These are phyloP conservation scores for Eupithecia dodoneata DNA, from an alignment of 2,888 invertebrate genomes.

Conservation along the genomic window DNA sequence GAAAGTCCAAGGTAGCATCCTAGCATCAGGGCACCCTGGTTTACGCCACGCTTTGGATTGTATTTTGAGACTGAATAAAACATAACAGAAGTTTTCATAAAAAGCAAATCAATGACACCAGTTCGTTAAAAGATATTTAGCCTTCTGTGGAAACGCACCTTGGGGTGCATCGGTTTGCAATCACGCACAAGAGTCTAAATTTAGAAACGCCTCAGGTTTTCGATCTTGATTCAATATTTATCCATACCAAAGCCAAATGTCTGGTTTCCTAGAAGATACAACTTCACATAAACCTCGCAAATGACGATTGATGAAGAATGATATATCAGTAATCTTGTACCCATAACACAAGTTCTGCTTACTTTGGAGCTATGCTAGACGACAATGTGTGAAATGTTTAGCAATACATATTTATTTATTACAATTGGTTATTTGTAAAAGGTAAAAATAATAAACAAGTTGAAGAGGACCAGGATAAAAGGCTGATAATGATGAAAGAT, in stretches of 20 bases:
- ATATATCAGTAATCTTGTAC: background rate
- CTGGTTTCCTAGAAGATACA: background rate
- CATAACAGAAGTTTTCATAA: background rate
- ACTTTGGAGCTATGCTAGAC: background rate
- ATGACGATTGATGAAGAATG: background rate
- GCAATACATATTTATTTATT: background rate
- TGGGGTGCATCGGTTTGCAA: slow-evolving; percentile 44
- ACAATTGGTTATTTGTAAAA: background rate
- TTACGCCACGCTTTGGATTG: background rate
- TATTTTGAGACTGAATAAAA: background rate
- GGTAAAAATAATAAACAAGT: background rate
- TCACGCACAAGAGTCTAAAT: slow-evolving; percentile 57
- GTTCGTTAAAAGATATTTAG: slow-evolving; percentile 1
- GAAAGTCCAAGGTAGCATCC: background rate
- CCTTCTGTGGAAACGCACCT: slow-evolving; percentile 41
- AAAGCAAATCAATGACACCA: background rate
- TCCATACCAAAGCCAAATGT: background rate
- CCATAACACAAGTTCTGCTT: background rate
- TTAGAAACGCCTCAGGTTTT: slow-evolving; percentile 37
- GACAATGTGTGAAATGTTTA: background rate
- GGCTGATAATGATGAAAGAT: too few species aligned
- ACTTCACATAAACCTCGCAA: background rate
- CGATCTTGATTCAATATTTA: slow-evolving; percentile 27
- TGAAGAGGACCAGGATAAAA: too few species aligned
- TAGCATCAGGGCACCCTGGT: background rate